Evolutionary conservation across 2,888 invertebrate species (phyloP).

Genomic region (Tinea trinotella): DNA sequence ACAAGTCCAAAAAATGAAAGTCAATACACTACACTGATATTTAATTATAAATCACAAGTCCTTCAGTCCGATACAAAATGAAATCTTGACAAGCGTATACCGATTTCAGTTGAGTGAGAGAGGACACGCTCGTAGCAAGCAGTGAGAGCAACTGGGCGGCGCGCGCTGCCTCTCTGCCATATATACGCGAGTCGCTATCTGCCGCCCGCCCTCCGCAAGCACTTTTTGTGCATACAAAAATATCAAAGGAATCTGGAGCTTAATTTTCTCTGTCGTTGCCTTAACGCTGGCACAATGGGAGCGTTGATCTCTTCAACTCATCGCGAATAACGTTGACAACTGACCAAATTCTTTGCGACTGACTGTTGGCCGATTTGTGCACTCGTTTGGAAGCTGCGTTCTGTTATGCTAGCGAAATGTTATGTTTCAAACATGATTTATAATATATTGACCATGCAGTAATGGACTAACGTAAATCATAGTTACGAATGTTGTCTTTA

Average conservation of each 20-base stretch:
- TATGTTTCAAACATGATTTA: not conserved
- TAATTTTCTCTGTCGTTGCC: constrained; percentile 65
- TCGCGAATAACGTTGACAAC: constrained; percentile 34
- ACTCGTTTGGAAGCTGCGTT: not conserved
- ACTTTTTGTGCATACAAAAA: constrained; percentile 58
- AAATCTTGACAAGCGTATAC: not conserved
- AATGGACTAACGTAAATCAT: not conserved
- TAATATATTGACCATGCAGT: not conserved
- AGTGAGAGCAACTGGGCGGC: constrained; percentile 54
- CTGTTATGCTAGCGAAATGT: not conserved
- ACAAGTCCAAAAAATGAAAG: not conserved
- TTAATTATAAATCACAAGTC: not conserved
- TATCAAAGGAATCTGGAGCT: constrained; percentile 63
- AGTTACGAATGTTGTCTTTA: constrained; percentile 3
- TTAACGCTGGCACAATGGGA: constrained; percentile 59
- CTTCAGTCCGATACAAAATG: not conserved
- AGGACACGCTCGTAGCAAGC: not conserved
- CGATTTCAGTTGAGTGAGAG: constrained; percentile 1
- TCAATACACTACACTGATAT: constrained; percentile 8
- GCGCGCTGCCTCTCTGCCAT: constrained; percentile 42
- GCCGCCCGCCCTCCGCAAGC: constrained; percentile 51
- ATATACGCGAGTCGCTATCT: constrained; percentile 48
- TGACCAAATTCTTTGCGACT: constrained; percentile 15
- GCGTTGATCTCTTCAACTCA: constrained; percentile 55
- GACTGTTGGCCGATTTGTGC: constrained; percentile 14